Evolutionary conservation across 2,888 invertebrate species (phyloP).

Genomic region (Tenthredo livida): DNA sequence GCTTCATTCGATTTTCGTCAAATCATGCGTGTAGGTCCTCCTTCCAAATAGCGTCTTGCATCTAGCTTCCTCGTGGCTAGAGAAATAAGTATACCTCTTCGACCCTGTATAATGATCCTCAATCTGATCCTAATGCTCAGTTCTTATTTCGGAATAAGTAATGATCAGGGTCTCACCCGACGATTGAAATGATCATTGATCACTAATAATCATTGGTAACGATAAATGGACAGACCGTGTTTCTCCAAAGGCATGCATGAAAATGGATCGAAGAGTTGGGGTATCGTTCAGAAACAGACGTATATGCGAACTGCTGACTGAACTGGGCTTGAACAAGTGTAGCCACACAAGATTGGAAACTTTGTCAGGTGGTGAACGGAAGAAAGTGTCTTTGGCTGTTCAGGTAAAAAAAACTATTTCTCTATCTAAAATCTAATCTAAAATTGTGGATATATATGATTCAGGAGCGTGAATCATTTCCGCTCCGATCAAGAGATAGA

Average conservation of each 20-base stretch:
- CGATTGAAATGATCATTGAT: too few relatives aligned
- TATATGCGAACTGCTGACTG: conserved; percentile 80
- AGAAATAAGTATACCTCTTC: too few relatives aligned
- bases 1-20: too few relatives aligned
- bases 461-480: background rate
- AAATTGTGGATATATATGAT: background rate
- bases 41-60: too few relatives aligned
- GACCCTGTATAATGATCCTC: too few relatives aligned
- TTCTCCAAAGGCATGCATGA: conserved; percentile 84
- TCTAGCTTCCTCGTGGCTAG: too few relatives aligned
- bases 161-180: too few relatives aligned
- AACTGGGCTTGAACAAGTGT: conserved; percentile 87
- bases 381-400: conserved; percentile 91
- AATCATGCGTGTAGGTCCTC: too few relatives aligned
- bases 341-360: conserved; percentile 86
- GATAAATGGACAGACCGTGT: background rate
- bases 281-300: conserved; percentile 74
- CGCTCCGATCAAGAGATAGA: background rate
- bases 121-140: too few relatives aligned
- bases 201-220: background rate
- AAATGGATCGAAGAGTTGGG: conserved; percentile 83
- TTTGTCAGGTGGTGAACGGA: conserved; percentile 94
- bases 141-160: too few relatives aligned
- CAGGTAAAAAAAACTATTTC: conserved; percentile 81
- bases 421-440: too few relatives aligned